Evolutionary conservation across 2,113 vertebrate genomes (phyloP).

Genomic region (Crypturellus undulatus): DNA sequence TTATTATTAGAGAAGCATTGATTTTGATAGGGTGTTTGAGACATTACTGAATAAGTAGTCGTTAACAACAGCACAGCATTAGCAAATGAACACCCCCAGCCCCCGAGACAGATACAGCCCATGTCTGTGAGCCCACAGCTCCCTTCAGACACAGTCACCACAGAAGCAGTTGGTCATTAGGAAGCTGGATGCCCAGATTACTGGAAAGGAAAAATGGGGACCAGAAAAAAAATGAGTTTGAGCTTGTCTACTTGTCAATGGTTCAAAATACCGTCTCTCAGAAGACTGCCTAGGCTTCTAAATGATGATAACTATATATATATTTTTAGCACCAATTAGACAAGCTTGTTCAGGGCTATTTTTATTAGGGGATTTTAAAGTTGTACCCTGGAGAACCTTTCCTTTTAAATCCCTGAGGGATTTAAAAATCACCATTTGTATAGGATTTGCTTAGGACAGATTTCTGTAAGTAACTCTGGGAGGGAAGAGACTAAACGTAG

Average conservation of each 20-base stretch:
- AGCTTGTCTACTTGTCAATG: background rate
- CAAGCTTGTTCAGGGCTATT: background rate
- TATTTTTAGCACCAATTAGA: background rate
- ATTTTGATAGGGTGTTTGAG: background rate
- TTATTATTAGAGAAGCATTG: background rate
- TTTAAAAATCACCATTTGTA: background rate
- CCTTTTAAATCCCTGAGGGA: rapidly evolving
- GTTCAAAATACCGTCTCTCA: background rate
- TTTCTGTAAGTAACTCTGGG: background rate
- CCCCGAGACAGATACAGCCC: background rate
- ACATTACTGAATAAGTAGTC: background rate
- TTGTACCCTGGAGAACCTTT: background rate
- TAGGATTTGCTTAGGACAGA: background rate
- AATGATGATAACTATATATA: background rate
- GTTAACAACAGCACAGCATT: background rate
- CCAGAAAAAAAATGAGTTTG: background rate
- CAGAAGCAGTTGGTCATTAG: background rate
- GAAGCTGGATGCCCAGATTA: background rate
- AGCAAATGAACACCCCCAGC: background rate
- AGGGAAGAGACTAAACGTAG: background rate
- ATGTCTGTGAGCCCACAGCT: no score
- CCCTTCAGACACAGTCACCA: no score
- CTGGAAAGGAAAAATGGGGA: background rate
- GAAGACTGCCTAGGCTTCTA: background rate
- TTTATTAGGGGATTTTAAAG: background rate